Base-by-base conservation (phyloP, 2,797 vertebrate genomes). In the Catostomus latipinnis region DNA sequence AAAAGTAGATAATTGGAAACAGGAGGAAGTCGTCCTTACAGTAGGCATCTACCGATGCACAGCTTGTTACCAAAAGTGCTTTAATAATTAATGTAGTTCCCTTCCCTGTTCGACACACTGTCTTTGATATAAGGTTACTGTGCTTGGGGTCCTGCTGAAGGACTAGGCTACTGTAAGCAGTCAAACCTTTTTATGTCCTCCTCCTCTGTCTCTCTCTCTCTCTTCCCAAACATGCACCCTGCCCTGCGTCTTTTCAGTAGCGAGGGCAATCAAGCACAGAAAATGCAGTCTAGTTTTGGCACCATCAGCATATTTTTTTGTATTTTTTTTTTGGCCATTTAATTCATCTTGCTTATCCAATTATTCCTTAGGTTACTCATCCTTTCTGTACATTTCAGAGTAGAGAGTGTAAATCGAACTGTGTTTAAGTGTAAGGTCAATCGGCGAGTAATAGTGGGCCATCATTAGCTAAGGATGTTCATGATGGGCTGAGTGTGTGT, bases 111-210 rank as follows among this genome's bases (percentile, higher is more conserved):
- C 88, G 84, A 90, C 91, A 91, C 86, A 87, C 86, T 88, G 81
- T 88, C 92, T 94, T 93, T 94, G 93, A 94, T 93, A 91, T 91
- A 90, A 93, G 92, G 93, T 94, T 93, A 93, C 90, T 84, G 80
- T 46, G 88, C 89, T 91, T 71, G 84, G 84, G 89, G 90, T 92
- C 89, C 88, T 81, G 83, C 91, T 86, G 88, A 90, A 88, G 90
- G 90, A 91, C 84, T 86, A 81, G 76, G 58, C 66, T 84, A 34
- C 34, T 34, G 34, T 34, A 83, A 79, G 86, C 84, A 88, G 83
- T 84, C 77, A 83, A 88, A 89, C 63, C 62, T 79, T 91, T 96
- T 96, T 93, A 95, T 95, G 93, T 96, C 93, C 81, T 84, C 71
- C 74, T 77, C 18, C 34, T 75, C 74, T 76, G 69, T 68, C 76